Percentiles rank a stretch among this genome's conserved stretches.
Evolutionary conservation across 1,140 invertebrate genomes (phyloP).

Genomic region (Eciton burchellii): DNA sequence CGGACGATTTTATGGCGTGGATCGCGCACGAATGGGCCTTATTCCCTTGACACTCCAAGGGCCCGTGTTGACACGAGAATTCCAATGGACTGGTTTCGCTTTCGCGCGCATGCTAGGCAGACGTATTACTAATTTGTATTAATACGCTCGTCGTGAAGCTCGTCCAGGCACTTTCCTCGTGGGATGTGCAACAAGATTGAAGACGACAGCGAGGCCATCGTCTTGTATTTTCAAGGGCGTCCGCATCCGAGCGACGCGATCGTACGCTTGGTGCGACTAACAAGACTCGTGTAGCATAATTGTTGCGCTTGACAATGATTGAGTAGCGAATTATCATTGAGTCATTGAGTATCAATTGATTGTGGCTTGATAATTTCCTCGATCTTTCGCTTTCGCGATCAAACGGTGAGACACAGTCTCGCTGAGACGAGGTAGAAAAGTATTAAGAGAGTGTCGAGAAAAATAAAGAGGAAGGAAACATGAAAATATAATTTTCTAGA

Average conservation of each 20-base stretch:
- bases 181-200: background rate
- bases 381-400: no score
- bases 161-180: background rate
- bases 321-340: no score
- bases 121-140: conserved; percentile 34
- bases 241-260: background rate
- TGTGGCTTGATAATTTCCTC: no score
- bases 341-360: no score
- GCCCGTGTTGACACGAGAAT: conserved; percentile 90
- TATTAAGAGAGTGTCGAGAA: background rate
- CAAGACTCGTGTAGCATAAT: no score
- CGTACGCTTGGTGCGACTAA: background rate
- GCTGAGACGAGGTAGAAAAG: background rate
- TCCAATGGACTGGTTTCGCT: conserved; percentile 81
- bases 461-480: background rate
- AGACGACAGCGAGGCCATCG: conserved; percentile 1
- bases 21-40: conserved; percentile 88
- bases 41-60: conserved; percentile 88
- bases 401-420: no score
- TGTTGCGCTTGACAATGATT: no score
- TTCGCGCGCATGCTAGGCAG: conserved; percentile 75
- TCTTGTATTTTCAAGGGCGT: conserved; percentile 24
- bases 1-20: conserved; percentile 71
- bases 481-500: background rate
- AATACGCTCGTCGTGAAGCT: background rate